phyloP scores from a whole-genome alignment of 2,113 vertebrate genomes.

The Mungos mungo region DNA sequence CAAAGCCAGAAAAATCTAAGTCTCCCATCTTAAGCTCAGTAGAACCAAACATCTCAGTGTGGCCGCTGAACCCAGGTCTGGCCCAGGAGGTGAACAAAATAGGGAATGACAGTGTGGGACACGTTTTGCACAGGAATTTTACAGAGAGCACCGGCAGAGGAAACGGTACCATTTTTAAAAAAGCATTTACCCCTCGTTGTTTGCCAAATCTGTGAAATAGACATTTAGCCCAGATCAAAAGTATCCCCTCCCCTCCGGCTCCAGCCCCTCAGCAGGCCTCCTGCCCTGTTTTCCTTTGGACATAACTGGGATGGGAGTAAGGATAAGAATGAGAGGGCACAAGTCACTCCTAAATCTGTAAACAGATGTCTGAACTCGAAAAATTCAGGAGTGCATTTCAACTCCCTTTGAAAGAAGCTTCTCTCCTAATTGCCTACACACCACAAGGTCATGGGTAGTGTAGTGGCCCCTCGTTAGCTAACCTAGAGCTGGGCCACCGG shows the following conservation, averaged over 20 bases:
- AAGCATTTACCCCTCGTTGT: background rate
- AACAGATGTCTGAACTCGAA: background rate
- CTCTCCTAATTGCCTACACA: background rate
- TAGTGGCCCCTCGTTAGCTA: background rate
- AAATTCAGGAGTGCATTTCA: background rate
- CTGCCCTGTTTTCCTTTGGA: background rate
- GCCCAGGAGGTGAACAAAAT: background rate
- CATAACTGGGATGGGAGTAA: background rate
- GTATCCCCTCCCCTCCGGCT: background rate
- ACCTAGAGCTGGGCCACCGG: background rate
- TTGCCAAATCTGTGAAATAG: background rate
- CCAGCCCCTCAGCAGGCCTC: background rate
- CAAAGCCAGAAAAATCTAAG: background rate
- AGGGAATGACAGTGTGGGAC: accelerated
- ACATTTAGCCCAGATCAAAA: background rate
- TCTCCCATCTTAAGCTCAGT: background rate
- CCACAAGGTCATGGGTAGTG: background rate
- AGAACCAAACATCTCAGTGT: background rate
- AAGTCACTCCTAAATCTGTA: background rate
- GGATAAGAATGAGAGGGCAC: background rate
- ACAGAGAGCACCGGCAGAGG: background rate
- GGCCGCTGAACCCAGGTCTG: background rate
- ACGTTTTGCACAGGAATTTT: background rate
- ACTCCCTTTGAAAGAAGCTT: background rate
- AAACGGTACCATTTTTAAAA: background rate